Conservation (phyloP, 1,140 invertebrate species). For the Calliphora vicina region DNA sequence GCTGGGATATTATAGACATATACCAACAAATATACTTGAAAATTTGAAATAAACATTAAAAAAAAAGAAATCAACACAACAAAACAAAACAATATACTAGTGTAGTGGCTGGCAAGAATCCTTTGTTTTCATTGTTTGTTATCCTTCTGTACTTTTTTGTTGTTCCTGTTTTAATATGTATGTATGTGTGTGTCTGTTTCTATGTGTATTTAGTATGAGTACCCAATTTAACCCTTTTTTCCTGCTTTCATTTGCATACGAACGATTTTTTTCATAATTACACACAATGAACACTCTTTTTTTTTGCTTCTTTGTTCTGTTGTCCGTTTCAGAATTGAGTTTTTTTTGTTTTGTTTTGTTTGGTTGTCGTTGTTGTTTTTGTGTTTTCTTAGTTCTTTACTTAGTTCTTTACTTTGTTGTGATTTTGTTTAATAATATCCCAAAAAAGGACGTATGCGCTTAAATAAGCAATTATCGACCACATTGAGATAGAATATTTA, state of each 20-base stretch:
- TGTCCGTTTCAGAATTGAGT: slow-evolving; percentile 6
- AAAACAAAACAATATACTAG: background rate
- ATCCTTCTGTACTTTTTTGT: background rate
- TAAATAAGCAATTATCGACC: slow-evolving; percentile 27
- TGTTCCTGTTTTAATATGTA: too few relatives aligned
- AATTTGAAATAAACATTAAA: too few relatives aligned
- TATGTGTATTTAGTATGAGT: background rate
- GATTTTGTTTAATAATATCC: background rate
- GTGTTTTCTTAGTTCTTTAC: background rate
- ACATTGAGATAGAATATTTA: background rate
- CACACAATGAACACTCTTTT: slow-evolving; percentile 15
- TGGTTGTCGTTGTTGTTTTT: too few relatives aligned
- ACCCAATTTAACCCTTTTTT: slow-evolving; percentile 15
- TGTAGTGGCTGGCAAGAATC: background rate
- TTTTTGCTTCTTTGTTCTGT: background rate
- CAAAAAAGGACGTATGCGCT: slow-evolving; percentile 25
- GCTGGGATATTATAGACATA: too few relatives aligned
- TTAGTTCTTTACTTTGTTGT: slow-evolving; percentile 11
- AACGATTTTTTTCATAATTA: slow-evolving; percentile 13
- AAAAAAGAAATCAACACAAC: too few relatives aligned
- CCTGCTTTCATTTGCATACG: background rate
- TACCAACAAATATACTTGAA: too few relatives aligned
- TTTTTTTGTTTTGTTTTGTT: background rate
- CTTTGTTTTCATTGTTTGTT: slow-evolving; percentile 8
- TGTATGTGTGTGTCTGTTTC: background rate